phyloP scores from a whole-genome alignment of 2,797 vertebrate genomes.

The Allochrocebus solatus region DNA sequence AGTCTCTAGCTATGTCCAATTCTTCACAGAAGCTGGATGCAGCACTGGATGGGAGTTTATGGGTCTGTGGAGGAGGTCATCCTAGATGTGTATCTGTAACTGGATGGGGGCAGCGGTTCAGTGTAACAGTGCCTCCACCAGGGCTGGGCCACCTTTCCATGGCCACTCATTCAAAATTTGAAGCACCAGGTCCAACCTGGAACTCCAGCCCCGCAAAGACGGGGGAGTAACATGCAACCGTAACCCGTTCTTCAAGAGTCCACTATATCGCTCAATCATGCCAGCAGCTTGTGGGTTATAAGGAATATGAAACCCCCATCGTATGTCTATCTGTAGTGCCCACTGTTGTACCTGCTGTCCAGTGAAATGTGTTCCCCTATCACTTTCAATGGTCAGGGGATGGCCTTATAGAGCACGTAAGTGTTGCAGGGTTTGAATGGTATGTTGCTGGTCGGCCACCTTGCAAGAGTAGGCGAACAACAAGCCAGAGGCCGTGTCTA shows the following conservation, averaged over 20 bases:
- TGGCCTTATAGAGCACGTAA: neutral
- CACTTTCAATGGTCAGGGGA: neutral
- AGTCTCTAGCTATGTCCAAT: neutral
- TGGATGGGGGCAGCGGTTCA: fast-evolving
- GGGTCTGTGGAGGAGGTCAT: neutral
- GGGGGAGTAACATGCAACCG: neutral
- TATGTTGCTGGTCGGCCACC: neutral
- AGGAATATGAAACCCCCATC: neutral
- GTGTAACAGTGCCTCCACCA: neutral
- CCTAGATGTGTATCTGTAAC: neutral
- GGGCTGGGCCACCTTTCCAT: neutral
- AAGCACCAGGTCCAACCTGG: neutral
- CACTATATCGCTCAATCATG: neutral
- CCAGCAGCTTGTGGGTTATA: neutral
- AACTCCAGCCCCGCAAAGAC: neutral
- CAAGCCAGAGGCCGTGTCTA: neutral
- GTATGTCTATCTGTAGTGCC: neutral
- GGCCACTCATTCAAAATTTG: neutral
- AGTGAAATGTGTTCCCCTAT: neutral
- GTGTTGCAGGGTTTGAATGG: neutral
- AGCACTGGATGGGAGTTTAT: too few species aligned
- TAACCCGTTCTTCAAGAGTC: neutral
- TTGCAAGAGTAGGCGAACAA: neutral
- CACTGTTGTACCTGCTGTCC: neutral
- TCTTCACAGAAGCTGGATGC: neutral